A percentile compares a stretch with the other conserved stretches of the same genome.
Evolutionary conservation across 2,888 invertebrate genomes (phyloP).

Genomic region (Phengaris arion): DNA sequence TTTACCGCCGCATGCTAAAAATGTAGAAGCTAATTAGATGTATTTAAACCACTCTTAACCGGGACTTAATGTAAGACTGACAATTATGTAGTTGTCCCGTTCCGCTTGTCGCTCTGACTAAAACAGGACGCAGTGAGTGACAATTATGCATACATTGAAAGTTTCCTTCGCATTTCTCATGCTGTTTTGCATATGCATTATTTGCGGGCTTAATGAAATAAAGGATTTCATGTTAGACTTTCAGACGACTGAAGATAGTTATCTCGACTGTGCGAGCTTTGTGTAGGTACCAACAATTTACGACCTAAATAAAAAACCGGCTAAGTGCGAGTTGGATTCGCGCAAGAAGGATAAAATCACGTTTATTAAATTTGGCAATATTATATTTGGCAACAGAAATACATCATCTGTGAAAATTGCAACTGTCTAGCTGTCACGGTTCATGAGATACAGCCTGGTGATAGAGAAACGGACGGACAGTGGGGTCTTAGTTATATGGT

Average conservation of each 20-base stretch:
- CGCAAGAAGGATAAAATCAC: too few relatives aligned
- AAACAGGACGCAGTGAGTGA: constrained; percentile 2
- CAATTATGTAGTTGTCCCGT: constrained; percentile 2
- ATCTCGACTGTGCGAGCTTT: too few relatives aligned
- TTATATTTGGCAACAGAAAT: too few relatives aligned
- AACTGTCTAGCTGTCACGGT: too few relatives aligned
- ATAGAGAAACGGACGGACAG: too few relatives aligned
- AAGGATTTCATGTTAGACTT: constrained; percentile 5
- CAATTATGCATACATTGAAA: constrained; percentile 15
- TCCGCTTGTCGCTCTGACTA: constrained; percentile 4
- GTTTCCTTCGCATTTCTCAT: constrained; percentile 19
- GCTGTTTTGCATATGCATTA: constrained; percentile 19
- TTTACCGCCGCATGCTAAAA: background rate
- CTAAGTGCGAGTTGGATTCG: too few relatives aligned
- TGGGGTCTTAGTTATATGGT: too few relatives aligned
- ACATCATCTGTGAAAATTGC: too few relatives aligned
- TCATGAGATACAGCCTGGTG: too few relatives aligned
- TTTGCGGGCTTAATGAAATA: constrained; percentile 12
- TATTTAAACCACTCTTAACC: constrained; percentile 1
- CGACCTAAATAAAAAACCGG: too few relatives aligned
- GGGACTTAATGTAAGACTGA: background rate
- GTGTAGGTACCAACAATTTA: too few relatives aligned
- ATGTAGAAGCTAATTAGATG: background rate
- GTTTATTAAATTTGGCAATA: too few relatives aligned
- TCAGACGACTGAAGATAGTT: background rate